Base-by-base conservation (phyloP, 2,113 vertebrate species). In the Indri indri region DNA sequence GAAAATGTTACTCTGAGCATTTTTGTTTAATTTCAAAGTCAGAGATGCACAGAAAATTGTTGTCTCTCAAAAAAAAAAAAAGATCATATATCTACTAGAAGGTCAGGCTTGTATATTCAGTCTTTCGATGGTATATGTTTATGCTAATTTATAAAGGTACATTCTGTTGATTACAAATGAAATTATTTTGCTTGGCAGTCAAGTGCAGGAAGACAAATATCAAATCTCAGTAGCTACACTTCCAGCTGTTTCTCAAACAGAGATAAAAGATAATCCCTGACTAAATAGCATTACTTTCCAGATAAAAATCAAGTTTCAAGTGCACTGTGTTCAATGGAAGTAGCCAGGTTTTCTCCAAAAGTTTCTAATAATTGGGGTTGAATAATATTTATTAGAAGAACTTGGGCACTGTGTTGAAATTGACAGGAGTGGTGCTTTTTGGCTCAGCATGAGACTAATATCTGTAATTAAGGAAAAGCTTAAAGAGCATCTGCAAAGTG, bases 381-480 rank as follows among this genome's bases (percentile, higher is more conserved):
- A 96, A 93, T 61, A 95, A 77, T 95, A 98, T 94, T 98, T 97
- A 97, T 93, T 96, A 86, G 65, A 90, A 74, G 54, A 98, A 95
- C 79, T 97, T 97, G 12, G 91, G 61, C 54, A 77, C 59, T 47
- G 18, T 90, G 50, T 82, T 77, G 84, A 98, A 98, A 97, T 93
- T 91, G 92, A 59, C 71, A 97, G 47, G 88, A 89, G 40, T 68
- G 94, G 74, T 88, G 76, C 34, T 95, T 98, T 98, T 95, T 90
- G 95, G 50, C 90, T 92, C 94, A 97, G 89, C 94, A 7, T 95
- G 97, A 91, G 71, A 90, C 52, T 98, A 98, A 96, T 96, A 97
- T 88, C 94, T 96, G 81, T 96, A 98, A 97, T 98, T 98, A 97
- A 97, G 97, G 92, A 94, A 97, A 57, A 85, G 10, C 68, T 96